Evolutionary conservation across 2,797 vertebrate genomes (phyloP).

Genomic region (Siniperca obscura): DNA sequence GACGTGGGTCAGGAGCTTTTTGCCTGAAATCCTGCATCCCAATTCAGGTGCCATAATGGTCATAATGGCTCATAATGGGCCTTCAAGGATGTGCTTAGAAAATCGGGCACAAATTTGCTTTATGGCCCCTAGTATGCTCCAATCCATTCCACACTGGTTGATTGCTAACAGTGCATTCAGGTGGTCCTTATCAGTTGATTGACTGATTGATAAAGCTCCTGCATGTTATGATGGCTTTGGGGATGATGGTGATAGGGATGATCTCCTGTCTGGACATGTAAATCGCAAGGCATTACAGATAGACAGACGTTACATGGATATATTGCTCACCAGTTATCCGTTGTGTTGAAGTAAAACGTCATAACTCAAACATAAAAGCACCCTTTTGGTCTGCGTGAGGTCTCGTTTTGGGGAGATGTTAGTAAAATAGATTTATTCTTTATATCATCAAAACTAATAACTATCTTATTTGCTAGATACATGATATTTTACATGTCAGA

Average conservation of each 20-base stretch:
- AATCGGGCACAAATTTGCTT: constrained; percentile 8
- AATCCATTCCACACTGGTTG: constrained; percentile 6
- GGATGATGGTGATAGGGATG: not conserved
- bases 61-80: constrained; percentile 19
- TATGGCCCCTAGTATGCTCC: not conserved
- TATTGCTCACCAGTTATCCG: not conserved
- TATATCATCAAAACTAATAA: not conserved
- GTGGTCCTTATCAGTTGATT: not conserved
- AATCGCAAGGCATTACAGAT: not conserved
- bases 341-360: not conserved
- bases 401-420: not conserved
- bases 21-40: constrained; percentile 2
- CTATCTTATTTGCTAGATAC: not conserved
- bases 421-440: not conserved
- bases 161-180: constrained; percentile 10
- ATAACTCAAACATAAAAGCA: not conserved
- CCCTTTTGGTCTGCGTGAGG: not conserved
- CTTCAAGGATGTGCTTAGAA: not conserved
- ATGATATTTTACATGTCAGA: constrained; percentile 15
- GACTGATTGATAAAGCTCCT: constrained; percentile 15
- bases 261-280: not conserved
- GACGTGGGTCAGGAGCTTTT: constrained; percentile 29
- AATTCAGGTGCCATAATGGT: constrained; percentile 17
- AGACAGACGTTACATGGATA: not conserved
- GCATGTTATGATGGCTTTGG: not conserved